Evolutionary conservation across 2,113 vertebrate genomes (phyloP).

Genomic region (Pterocles orientalis): DNA sequence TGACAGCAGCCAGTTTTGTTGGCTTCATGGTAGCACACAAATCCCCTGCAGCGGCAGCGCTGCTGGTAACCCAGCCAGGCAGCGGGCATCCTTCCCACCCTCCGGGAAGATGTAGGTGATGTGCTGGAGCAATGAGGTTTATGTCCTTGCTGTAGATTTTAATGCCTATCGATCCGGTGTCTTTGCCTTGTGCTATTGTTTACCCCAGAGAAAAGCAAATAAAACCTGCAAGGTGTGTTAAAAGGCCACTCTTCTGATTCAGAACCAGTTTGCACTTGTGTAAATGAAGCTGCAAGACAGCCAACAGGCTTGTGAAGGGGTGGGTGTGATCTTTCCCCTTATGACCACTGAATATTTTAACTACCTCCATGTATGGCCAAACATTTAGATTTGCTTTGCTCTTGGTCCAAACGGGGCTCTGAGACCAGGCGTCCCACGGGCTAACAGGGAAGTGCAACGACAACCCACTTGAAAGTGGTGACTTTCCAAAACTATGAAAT

Average conservation of each 20-base stretch:
- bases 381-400: not conserved
- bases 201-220: not conserved
- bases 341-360: not conserved
- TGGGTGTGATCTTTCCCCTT: not conserved
- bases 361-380: rapidly evolving
- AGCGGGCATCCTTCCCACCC: not conserved
- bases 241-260: not conserved
- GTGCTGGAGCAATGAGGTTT: not conserved
- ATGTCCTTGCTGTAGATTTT: not conserved
- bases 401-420: not conserved
- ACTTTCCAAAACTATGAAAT: not conserved
- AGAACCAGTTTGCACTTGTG: not conserved
- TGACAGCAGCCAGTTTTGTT: not conserved
- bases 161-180: not conserved
- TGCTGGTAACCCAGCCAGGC: not conserved
- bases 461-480: not conserved
- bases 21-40: not conserved
- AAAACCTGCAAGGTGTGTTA: not conserved
- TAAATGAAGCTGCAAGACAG: not conserved
- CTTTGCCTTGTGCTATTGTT: not conserved
- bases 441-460: not conserved
- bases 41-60: not conserved
- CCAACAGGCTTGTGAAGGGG: not conserved
- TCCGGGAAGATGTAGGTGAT: not conserved
- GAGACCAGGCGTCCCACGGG: rapidly evolving